Base-by-base conservation (phyloP, 37 sponge, comb jelly and placozoan genomes). In the Halichondria panicea region DNA sequence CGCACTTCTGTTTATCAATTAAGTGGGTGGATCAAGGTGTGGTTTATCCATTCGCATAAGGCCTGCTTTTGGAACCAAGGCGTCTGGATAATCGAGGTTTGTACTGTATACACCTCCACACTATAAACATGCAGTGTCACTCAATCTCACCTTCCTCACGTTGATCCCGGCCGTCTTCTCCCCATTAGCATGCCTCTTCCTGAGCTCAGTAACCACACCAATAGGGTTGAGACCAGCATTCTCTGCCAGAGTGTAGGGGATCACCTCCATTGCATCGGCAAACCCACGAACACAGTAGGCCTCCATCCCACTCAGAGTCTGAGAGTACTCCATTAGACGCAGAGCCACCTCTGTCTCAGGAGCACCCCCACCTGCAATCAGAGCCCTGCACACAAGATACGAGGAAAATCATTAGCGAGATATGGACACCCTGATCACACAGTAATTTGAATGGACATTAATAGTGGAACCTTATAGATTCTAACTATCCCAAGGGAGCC, bases 331-430 rank as follows among this genome's bases (percentile, higher is more conserved):
- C 81, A 84, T 77, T 69, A 98, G 67, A 2, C 88, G 59, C 37
- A 89, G 86, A 19, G 96, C 84, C 58, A 98, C 80, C 62, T 98
- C 96, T 19, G 82, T 95, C 75, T 98, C 99, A 27, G 99, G 99
- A 28, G 99, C 99, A 4, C 99, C 99, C 28, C 99, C 99, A 3
- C 99, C 99, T 15, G 99, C 94, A 33, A 98, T 91, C 43, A 98
- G 73, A 27, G 91, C 93, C 39, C 97, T 94, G 38, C 30, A 48
- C 32, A 40, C n/a, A n/a, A n/a, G n/a, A n/a, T n/a, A n/a, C n/a
- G n/a, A n/a, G n/a, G n/a, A n/a, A n/a, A n/a, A n/a, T n/a, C n/a
- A n/a, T n/a, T n/a, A n/a, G n/a, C n/a, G n/a, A n/a, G n/a, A n/a
- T n/a, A n/a, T n/a, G n/a, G n/a, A n/a, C n/a, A n/a, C n/a, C n/a